Conservation (phyloP, 1,140 invertebrate genomes). For the Drosophila azteca region DNA sequence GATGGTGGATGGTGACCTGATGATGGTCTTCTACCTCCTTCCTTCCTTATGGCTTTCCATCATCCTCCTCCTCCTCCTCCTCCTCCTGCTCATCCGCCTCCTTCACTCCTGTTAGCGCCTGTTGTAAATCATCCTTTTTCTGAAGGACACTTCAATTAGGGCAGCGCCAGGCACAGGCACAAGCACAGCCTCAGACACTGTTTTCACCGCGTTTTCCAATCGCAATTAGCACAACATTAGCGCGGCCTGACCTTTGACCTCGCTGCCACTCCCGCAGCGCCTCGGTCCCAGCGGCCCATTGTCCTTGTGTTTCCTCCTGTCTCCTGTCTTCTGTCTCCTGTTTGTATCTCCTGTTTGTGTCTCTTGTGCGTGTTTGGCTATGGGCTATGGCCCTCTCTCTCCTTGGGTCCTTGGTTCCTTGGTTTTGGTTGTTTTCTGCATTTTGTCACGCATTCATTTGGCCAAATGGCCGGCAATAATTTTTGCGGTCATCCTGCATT, state of each 20-base stretch:
- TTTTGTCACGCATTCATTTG: conserved; percentile 76
- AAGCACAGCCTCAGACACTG: conserved; percentile 39
- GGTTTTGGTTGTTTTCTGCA: conserved; percentile 37
- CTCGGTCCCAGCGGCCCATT: conserved; percentile 45
- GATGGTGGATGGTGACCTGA: neutral
- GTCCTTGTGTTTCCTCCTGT: conserved; percentile 53
- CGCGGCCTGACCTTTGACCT: conserved; percentile 76
- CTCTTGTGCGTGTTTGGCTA: conserved; percentile 6
- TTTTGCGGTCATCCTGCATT: conserved; percentile 71
- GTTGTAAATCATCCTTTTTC: conserved; percentile 44
- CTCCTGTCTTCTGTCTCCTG: conserved; percentile 20
- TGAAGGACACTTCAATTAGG: conserved; percentile 74
- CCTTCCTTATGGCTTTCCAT: conserved; percentile 11
- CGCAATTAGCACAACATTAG: conserved; percentile 79
- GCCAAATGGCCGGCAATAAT: conserved; percentile 73
- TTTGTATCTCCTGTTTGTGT: conserved; percentile 19
- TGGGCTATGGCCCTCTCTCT: neutral
- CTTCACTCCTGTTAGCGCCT: conserved; percentile 9
- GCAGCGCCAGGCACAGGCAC: conserved; percentile 45
- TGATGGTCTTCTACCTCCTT: neutral
- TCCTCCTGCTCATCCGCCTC: neutral
- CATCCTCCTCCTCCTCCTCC: too few relatives aligned
- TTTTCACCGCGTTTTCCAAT: conserved; percentile 53
- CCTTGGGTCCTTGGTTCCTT: neutral
- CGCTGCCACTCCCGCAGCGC: conserved; percentile 70